phyloP scores from a whole-genome alignment of 2,113 vertebrate genomes.

The Nettapus auritus region DNA sequence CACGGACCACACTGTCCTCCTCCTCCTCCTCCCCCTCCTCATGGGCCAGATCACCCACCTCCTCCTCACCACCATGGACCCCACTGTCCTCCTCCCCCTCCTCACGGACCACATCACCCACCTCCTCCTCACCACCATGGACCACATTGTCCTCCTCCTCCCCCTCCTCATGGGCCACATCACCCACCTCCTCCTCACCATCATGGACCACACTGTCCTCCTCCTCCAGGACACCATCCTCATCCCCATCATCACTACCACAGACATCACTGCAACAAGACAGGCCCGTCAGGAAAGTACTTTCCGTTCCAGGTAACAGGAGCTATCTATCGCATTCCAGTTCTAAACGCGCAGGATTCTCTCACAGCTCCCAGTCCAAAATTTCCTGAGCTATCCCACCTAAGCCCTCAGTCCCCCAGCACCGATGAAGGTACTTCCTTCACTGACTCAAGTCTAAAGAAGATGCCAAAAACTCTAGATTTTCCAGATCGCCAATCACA shows the following conservation, averaged over 20 bases:
- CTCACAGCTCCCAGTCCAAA: conserved; percentile 63
- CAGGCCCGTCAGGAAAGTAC: background rate
- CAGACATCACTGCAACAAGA: background rate
- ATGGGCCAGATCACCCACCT: background rate
- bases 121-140: background rate
- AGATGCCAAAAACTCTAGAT: background rate
- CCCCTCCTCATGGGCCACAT: background rate
- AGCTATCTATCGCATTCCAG: conserved; percentile 49
- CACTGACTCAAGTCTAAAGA: background rate
- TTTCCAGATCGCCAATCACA: conserved; percentile 54
- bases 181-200: background rate
- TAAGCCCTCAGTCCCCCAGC: background rate
- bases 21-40: background rate
- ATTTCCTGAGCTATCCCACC: conserved; percentile 28
- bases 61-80: background rate
- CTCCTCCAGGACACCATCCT: background rate
- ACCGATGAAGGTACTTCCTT: background rate
- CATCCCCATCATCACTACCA: background rate
- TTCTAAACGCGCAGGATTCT: conserved; percentile 48
- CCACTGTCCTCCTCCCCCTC: background rate
- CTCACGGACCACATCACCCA: background rate
- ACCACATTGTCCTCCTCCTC: background rate
- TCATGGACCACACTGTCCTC: background rate
- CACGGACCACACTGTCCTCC: background rate
- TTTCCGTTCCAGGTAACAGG: conserved; percentile 3